Evolutionary conservation across 2,797 vertebrate genomes (phyloP).

Genomic region (Benthosema pterotum): DNA sequence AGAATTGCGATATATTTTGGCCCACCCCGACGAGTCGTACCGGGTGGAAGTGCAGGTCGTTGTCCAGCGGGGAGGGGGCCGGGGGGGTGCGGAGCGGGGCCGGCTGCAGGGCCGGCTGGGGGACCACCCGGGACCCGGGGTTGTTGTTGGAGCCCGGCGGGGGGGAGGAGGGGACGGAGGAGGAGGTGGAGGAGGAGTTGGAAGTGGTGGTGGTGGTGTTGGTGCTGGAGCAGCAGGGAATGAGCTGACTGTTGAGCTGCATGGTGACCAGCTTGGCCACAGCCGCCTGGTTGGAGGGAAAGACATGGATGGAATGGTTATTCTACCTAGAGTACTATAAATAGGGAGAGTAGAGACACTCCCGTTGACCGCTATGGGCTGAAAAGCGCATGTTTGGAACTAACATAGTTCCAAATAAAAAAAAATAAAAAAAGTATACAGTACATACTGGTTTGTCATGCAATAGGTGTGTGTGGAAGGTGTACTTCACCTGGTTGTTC

Average conservation of each 20-base stretch:
- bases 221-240: slow-evolving; percentile 86
- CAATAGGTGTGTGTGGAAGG: too few species aligned
- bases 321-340: too few species aligned
- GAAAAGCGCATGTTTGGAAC: too few species aligned
- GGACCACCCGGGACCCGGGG: neutral
- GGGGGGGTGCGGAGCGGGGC: slow-evolving; percentile 14
- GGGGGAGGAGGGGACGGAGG: slow-evolving; percentile 34
- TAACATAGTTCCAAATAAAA: too few species aligned
- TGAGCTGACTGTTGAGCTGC: slow-evolving; percentile 86
- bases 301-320: too few species aligned
- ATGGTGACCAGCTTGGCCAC: slow-evolving; percentile 95
- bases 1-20: too few species aligned
- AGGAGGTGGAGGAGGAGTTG: slow-evolving; percentile 57
- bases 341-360: too few species aligned
- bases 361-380: too few species aligned
- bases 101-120: slow-evolving; percentile 32
- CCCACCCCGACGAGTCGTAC: too few species aligned
- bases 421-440: too few species aligned
- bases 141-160: slow-evolving; percentile 65
- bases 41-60: slow-evolving; percentile 93
- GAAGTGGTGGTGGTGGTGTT: slow-evolving; percentile 57
- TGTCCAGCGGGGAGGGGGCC: slow-evolving; percentile 85
- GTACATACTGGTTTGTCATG: too few species aligned
- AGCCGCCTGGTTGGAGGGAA: slow-evolving; percentile 80
- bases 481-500: slow-evolving; percentile 75